Evolutionary conservation across 2,888 invertebrate genomes (phyloP).

Genomic region (Temnothorax ravouxi): DNA sequence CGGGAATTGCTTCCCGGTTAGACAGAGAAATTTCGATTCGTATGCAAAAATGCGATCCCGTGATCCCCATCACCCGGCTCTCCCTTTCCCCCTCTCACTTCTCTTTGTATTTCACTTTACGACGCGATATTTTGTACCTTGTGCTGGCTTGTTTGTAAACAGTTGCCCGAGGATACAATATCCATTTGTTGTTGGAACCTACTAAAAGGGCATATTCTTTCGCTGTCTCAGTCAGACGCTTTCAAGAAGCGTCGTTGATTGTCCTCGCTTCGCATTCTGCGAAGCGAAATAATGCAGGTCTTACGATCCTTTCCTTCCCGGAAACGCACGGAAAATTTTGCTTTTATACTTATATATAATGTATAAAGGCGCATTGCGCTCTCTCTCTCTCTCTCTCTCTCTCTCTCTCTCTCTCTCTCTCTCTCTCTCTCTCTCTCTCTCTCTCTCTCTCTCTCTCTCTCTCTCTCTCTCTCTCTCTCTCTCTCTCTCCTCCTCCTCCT

Average conservation of each 20-base stretch:
- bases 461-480: not conserved
- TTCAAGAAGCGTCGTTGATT: not conserved
- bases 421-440: not conserved
- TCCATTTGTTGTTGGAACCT: constrained; percentile 25
- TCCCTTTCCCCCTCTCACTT: not conserved
- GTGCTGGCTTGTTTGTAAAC: not conserved
- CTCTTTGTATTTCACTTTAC: not conserved
- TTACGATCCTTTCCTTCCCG: not conserved
- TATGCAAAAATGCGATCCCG: constrained; percentile 13
- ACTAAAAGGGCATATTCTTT: not conserved
- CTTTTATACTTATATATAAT: not conserved
- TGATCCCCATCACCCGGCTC: too few species aligned
- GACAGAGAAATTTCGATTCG: constrained; percentile 19
- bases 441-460: too few species aligned
- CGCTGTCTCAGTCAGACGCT: not conserved
- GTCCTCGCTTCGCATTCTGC: not conserved
- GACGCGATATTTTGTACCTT: not conserved
- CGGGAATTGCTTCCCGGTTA: not conserved
- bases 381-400: too few species aligned
- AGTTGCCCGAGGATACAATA: not conserved
- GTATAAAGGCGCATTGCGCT: not conserved
- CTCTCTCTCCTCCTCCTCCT: too few species aligned
- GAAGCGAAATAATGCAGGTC: not conserved
- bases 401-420: too few species aligned
- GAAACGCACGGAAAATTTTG: not conserved